phyloP scores from a whole-genome alignment of 2,113 vertebrate genomes.

The Macaca nemestrina region DNA sequence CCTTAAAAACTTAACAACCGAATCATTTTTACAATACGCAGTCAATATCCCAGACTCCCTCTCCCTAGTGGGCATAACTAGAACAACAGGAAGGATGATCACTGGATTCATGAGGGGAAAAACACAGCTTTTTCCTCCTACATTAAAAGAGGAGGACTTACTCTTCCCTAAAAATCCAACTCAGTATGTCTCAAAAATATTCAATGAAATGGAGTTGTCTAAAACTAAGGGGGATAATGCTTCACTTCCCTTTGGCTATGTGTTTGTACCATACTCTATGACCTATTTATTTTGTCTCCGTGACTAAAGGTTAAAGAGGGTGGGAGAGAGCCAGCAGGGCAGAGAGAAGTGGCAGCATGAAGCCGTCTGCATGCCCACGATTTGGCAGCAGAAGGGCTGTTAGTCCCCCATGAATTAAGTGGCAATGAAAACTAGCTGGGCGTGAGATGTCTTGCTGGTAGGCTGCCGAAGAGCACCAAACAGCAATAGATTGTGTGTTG shows the following conservation, averaged over 20 bases:
- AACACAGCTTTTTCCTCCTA: background rate
- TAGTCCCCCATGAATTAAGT: background rate
- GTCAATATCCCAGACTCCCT: background rate
- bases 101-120: background rate
- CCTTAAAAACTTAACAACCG: background rate
- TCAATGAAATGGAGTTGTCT: background rate
- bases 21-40: background rate
- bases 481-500: background rate
- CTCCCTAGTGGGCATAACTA: background rate
- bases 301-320: background rate
- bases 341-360: background rate
- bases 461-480: background rate
- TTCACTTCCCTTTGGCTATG: background rate
- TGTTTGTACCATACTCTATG: background rate
- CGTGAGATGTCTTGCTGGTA: background rate
- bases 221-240: background rate
- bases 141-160: background rate
- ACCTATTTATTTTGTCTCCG: background rate
- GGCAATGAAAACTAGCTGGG: background rate
- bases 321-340: background rate
- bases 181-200: background rate
- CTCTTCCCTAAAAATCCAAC: background rate
- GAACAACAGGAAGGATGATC: background rate
- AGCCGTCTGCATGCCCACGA: background rate
- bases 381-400: background rate